These are phyloP conservation scores for Grammomys dolichurus DNA, from an alignment of 2,113 vertebrate genomes.

Conservation along the genomic window DNA sequence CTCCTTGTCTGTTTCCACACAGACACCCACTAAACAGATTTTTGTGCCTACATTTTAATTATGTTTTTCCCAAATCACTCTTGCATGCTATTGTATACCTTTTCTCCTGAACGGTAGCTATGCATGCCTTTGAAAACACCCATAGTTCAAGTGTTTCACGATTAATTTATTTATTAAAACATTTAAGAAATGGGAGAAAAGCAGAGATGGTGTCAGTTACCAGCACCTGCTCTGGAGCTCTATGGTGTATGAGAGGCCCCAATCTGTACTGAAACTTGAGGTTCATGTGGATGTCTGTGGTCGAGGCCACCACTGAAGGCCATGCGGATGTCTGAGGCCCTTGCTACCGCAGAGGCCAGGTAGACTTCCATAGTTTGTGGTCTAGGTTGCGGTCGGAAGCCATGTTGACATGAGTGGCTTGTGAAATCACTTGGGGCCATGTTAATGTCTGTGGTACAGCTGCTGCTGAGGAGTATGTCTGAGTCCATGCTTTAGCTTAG, in stretches of 20 bases:
- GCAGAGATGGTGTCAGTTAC: neutral
- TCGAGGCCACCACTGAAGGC: neutral
- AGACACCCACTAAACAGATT: neutral
- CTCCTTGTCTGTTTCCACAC: neutral
- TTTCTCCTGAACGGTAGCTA: neutral
- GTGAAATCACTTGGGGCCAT: neutral
- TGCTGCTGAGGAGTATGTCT: neutral
- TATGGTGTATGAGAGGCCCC: neutral
- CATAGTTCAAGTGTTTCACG: neutral
- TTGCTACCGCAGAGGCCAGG: neutral
- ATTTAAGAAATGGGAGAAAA: neutral
- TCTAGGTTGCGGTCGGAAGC: neutral
- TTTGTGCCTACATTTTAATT: neutral
- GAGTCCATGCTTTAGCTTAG: neutral
- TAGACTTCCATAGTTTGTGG: neutral
- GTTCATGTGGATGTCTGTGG: neutral
- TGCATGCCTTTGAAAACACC: neutral
- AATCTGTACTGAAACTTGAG: neutral
- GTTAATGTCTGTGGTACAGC: neutral
- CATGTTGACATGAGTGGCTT: neutral
- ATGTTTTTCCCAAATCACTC: neutral
- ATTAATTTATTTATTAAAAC: constrained; percentile 14
- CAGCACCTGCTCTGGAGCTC: neutral
- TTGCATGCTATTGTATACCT: neutral
- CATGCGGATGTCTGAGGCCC: neutral